These are phyloP conservation scores for Syndactyla subalaris DNA, from an alignment of 2,797 vertebrate species.

Conservation along the genomic window DNA sequence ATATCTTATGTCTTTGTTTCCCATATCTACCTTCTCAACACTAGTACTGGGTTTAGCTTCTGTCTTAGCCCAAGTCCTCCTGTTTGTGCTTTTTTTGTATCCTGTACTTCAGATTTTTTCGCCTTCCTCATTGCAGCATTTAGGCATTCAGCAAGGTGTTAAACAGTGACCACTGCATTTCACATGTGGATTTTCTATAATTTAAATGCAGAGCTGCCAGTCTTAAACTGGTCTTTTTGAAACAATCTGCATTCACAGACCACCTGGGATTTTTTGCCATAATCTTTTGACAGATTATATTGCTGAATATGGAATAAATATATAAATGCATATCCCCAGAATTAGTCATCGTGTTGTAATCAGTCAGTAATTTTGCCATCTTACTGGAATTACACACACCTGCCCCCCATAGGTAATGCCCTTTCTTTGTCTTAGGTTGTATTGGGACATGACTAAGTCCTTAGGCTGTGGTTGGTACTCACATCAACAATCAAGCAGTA, in stretches of 20 bases:
- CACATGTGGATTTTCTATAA: background rate
- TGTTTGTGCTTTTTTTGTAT: background rate
- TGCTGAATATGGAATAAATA: background rate
- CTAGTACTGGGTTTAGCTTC: background rate
- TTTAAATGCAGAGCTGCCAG: background rate
- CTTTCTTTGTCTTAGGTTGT: background rate
- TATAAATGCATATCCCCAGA: background rate
- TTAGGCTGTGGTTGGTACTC: background rate
- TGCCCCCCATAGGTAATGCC: rapidly evolving
- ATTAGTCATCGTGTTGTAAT: background rate
- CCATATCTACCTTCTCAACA: background rate
- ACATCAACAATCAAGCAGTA: background rate
- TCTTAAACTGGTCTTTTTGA: background rate
- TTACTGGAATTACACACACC: background rate
- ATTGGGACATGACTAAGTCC: background rate
- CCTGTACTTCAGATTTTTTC: background rate
- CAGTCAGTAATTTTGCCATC: background rate
- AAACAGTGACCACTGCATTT: background rate
- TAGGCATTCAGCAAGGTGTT: background rate
- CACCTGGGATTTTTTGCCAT: background rate
- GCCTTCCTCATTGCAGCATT: background rate
- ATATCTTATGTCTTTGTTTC: background rate
- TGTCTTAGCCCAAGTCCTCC: background rate
- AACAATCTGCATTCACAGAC: background rate
- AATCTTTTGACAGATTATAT: background rate